Base-by-base conservation (phyloP, 2,888 invertebrate species). In the Melanargia galathea region DNA sequence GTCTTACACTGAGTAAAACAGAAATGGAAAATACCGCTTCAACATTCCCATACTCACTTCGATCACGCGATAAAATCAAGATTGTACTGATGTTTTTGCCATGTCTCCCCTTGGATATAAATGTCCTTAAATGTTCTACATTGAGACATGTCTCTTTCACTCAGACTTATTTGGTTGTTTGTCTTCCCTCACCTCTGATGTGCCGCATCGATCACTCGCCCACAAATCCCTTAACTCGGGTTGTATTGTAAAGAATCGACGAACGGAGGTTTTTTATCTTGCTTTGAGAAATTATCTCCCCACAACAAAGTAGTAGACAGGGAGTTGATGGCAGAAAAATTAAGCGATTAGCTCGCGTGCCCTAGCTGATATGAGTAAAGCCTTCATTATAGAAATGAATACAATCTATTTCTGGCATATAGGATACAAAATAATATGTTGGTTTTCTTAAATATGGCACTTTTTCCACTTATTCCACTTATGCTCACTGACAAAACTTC, bases 231-330 rank as follows among this genome's bases (percentile, higher is more conserved):
- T 33, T 33, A 43, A 24, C 48, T 55, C 26, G 48, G 49, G 40
- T n/a, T 26, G 62, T 40, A 62, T 62, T 51, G 56, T 56, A 51
- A 62, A 56, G 40, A 49, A 62, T 62, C 62, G 62, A 35, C 7
- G 18, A 43, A 30, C 18, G 33, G 33, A 57, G 30, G 30, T 22
- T 60, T 56, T 61, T 51, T 49, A 56, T 62, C 49, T 62, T 51
- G 56, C 56, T 62, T 57, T 56, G 20, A 26, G 16, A 26, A 16
- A 30, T 30, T 43, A 18, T 60, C 7, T 18, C 43, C 2, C 43
- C 8, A 18, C 8, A 18, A 43, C 8, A 16, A 16, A 16, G n/a
- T n/a, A n/a, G 38, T n/a, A n/a, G 38, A 13, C 7, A n/a, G 38
- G 35, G 11, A 13, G 11, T 38, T 38, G 35, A 4, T 4, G 4